Percentiles rank a stretch among this genome's conserved stretches.
These are phyloP conservation scores for Gnathonemus echidnorhynchus DNA, from an alignment of 2,113 vertebrate species.

Conservation along the genomic window DNA sequence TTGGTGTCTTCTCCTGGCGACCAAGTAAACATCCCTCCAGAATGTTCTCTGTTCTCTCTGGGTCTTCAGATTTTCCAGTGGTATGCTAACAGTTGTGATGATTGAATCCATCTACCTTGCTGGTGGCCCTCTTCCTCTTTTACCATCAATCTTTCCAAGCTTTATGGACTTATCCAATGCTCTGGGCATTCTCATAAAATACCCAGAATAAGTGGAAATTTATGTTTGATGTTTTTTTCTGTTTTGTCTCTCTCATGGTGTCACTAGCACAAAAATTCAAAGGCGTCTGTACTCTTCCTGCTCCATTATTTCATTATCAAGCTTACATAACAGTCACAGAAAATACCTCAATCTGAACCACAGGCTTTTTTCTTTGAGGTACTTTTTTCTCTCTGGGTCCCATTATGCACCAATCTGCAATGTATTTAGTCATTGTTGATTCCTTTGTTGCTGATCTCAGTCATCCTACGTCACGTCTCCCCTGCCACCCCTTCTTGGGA, in stretches of 20 bases:
- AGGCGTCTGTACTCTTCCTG: background rate
- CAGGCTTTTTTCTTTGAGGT: background rate
- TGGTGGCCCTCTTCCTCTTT: background rate
- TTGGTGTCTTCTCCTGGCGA: background rate
- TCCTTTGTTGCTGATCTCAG: background rate
- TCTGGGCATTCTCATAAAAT: background rate
- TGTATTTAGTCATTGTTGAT: background rate
- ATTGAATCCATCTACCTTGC: background rate
- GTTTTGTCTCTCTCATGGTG: background rate
- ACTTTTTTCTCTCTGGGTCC: background rate
- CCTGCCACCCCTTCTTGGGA: constrained; percentile 19
- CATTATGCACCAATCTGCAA: background rate
- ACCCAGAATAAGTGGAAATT: background rate
- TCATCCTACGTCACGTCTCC: background rate
- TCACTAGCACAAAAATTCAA: background rate
- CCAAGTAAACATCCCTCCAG: background rate
- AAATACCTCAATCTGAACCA: background rate
- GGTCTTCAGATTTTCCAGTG: background rate
- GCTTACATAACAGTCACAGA: background rate
- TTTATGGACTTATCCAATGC: background rate
- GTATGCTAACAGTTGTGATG: background rate
- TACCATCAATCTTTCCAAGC: background rate
- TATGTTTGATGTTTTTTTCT: background rate
- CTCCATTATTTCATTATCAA: background rate
- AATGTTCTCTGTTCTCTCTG: background rate